Conservation (phyloP, 2,797 vertebrate genomes). For the Trichosurus vulpecula region DNA sequence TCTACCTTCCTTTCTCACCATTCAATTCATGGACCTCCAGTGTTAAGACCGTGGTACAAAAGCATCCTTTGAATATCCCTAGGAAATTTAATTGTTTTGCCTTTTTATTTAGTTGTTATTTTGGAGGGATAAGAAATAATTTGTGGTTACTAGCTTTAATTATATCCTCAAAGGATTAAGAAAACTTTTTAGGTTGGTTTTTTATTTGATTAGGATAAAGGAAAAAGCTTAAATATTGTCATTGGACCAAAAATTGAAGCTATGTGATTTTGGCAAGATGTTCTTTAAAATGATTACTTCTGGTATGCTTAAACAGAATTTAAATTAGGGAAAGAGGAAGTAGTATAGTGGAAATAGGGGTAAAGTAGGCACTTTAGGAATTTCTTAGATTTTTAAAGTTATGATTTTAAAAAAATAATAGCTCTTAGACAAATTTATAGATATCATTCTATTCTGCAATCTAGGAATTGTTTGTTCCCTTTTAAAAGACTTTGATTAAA, state of each 20-base stretch:
- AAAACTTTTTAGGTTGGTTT: conserved; percentile 50
- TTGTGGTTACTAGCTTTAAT: background rate
- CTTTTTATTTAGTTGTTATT: background rate
- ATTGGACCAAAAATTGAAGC: conserved; percentile 38
- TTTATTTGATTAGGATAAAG: conserved; percentile 17
- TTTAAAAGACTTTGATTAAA: background rate
- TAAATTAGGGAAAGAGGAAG: background rate
- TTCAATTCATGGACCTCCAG: background rate
- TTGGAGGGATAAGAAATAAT: background rate
- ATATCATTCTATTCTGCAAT: background rate
- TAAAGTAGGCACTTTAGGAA: background rate
- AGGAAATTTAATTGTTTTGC: background rate
- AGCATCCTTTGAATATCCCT: background rate
- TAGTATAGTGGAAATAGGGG: too few species aligned
- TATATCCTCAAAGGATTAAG: conserved; percentile 11
- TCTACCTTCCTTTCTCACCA: background rate
- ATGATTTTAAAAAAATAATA: background rate
- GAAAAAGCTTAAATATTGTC: conserved; percentile 26
- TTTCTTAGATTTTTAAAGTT: background rate
- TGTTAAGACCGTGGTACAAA: background rate
- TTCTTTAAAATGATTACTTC: conserved; percentile 32
- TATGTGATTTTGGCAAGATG: conserved; percentile 36
- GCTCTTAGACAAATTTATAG: background rate
- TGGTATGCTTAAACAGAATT: conserved; percentile 20
- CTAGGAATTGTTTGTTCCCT: background rate